phyloP scores from a whole-genome alignment of 2,888 invertebrate species.

The Trypoxylon attenuatum region DNA sequence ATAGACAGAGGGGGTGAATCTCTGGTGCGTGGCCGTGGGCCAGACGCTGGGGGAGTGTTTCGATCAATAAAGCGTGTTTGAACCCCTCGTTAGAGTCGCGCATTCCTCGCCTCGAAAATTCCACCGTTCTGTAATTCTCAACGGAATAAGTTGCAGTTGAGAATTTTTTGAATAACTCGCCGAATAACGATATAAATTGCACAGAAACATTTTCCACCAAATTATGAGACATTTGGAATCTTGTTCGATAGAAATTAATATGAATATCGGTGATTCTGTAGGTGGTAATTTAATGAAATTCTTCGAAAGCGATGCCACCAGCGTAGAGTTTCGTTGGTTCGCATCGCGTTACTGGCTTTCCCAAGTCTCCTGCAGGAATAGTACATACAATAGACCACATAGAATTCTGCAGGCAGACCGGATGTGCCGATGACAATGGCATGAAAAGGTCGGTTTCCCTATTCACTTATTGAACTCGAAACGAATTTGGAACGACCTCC shows the following conservation, averaged over 20 bases:
- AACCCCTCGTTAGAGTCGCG: conserved; percentile 39
- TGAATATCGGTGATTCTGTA: too few species aligned
- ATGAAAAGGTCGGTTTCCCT: conserved; percentile 17
- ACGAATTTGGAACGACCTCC: conserved; percentile 10
- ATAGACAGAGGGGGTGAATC: conserved; percentile 8
- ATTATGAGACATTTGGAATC: too few species aligned
- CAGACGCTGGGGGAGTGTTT: conserved; percentile 32
- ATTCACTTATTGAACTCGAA: conserved; percentile 13
- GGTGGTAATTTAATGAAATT: not conserved
- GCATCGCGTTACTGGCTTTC: conserved; percentile 13
- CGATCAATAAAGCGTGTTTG: conserved; percentile 48
- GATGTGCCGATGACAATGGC: conserved; percentile 48
- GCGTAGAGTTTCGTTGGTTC: conserved; percentile 13
- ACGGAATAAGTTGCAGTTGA: conserved; percentile 9
- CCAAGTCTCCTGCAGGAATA: conserved; percentile 30
- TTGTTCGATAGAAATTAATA: too few species aligned
- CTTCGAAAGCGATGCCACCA: too few species aligned
- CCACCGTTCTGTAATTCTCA: conserved; percentile 30
- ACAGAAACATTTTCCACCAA: too few species aligned
- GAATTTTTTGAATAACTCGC: conserved; percentile 47
- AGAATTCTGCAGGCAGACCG: conserved; percentile 40
- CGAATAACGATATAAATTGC: too few species aligned
- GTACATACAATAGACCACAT: conserved; percentile 32
- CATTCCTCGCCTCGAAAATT: conserved; percentile 42
- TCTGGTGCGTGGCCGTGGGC: not conserved